Base-by-base conservation (phyloP, 2,113 vertebrate genomes). In the Gallinago media region DNA sequence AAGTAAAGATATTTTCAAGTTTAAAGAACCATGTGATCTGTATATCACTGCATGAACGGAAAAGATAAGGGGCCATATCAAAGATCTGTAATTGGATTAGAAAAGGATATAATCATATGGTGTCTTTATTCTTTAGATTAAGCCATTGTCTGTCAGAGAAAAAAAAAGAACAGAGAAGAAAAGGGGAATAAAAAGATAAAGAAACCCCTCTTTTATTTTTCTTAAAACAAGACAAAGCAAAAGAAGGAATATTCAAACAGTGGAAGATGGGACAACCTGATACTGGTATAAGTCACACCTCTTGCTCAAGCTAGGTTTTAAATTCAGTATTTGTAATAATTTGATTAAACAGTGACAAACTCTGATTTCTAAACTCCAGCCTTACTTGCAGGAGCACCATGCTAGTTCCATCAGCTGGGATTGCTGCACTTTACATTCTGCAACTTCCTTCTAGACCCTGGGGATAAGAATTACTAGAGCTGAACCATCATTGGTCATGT, bases 51-150 rank as follows among this genome's bases (percentile, higher is more conserved):
- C 86, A 87, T 96, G 91, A 92, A 93, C 44, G 96, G 97, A 80
- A 96, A 92, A 97, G 94, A 97, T 97, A 97, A 98, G 50, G 15
- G 49, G 55, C 84, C 52, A 81, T 95, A 97, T 97, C 96, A 98
- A 97, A 96, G 94, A 95, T 90, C 85, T 95, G 65, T 95, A 97
- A 98, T 97, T 98, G 97, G 95, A 97, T 97, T 97, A 97, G 61
- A 88, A 94, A 92, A 83, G 94, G 72, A 96, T 97, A 96, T 85
- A 88, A 97, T 97, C 92, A 89, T 86, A 73, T 95, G 52, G 88
- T 73, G 54, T 68, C 96, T 97, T 97, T 97, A 97, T 97, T 97
- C 96, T 92, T 96, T 94, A 96, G 74, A 96, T 94, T 89, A 94
- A 96, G 52, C 36, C 55, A 97, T 97, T 97, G 92, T 97, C 84